These are phyloP conservation scores for Rhodeus uyekii DNA, from an alignment of 2,797 vertebrate species.

Conservation along the genomic window DNA sequence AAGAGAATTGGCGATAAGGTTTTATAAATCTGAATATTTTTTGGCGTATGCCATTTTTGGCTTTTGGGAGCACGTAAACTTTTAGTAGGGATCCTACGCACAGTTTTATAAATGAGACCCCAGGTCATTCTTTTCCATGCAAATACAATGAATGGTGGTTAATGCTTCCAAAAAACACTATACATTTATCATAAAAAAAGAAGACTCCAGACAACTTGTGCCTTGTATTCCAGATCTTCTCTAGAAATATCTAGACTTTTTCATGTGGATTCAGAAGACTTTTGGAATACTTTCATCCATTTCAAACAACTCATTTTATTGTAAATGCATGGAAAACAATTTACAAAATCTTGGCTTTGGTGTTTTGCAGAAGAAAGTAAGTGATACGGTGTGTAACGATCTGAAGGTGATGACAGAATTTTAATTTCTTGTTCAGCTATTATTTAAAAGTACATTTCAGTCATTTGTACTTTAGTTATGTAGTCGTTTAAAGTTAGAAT, in stretches of 20 bases:
- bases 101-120: too few species aligned
- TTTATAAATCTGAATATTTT: too few species aligned
- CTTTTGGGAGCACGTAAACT: too few species aligned
- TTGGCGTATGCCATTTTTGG: too few species aligned
- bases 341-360: not conserved
- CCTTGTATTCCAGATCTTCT: not conserved
- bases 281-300: not conserved
- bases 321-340: not conserved
- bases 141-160: not conserved
- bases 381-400: not conserved
- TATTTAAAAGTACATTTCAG: not conserved
- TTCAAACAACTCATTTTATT: not conserved
- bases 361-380: not conserved
- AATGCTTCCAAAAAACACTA: not conserved
- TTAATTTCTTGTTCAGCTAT: not conserved
- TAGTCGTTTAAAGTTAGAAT: not conserved
- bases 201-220: not conserved
- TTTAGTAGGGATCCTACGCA: too few species aligned
- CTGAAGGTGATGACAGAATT: not conserved
- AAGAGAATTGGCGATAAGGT: too few species aligned
- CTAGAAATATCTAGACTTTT: not conserved
- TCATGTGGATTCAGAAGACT: not conserved
- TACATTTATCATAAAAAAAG: not conserved
- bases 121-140: not conserved
- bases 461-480: not conserved